Evolutionary conservation across 64 coral and sea anemone genomes (phyloP).

Genomic region (Porites australiensis): DNA sequence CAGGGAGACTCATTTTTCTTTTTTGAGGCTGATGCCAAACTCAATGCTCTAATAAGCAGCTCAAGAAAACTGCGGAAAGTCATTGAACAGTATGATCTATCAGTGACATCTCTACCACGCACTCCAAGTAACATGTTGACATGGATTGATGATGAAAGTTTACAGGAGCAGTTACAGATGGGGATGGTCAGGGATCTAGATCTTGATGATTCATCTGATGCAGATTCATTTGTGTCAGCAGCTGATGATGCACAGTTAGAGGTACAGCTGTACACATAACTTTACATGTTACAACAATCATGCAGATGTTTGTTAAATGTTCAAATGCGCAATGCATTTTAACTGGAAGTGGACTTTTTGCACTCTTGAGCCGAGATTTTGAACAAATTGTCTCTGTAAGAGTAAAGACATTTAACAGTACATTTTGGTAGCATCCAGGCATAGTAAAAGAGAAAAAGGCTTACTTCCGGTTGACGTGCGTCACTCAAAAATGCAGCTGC

Average conservation of each 20-base stretch:
- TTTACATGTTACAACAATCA: too few relatives aligned
- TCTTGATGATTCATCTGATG: slow-evolving; percentile 60
- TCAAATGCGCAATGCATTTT: too few relatives aligned
- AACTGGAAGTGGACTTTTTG: too few relatives aligned
- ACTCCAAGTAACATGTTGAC: slow-evolving; percentile 69
- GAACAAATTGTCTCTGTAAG: too few relatives aligned
- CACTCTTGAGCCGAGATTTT: too few relatives aligned
- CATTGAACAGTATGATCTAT: slow-evolving; percentile 65
- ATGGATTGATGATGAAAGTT: slow-evolving; percentile 78
- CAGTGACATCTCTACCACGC: slow-evolving; percentile 8
- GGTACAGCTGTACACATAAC: slow-evolving; percentile 20
- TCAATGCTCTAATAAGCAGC: slow-evolving; percentile 61
- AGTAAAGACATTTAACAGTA: too few relatives aligned
- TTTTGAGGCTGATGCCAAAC: slow-evolving; percentile 70
- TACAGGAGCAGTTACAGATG: slow-evolving; percentile 43
- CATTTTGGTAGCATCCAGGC: too few relatives aligned
- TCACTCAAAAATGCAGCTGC: too few relatives aligned
- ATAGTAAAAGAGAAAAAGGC: too few relatives aligned
- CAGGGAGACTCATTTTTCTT: slow-evolving; percentile 40
- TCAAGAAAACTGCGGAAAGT: slow-evolving; percentile 68
- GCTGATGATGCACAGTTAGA: slow-evolving; percentile 89
- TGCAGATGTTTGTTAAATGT: too few relatives aligned
- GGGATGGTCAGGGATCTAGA: slow-evolving; percentile 25
- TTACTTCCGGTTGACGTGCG: too few relatives aligned
- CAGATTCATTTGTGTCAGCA: slow-evolving; percentile 92